Percentiles rank a stretch among this genome's conserved stretches.
phyloP scores from a whole-genome alignment of 2,113 vertebrate genomes.

The Microtus pennsylvanicus region DNA sequence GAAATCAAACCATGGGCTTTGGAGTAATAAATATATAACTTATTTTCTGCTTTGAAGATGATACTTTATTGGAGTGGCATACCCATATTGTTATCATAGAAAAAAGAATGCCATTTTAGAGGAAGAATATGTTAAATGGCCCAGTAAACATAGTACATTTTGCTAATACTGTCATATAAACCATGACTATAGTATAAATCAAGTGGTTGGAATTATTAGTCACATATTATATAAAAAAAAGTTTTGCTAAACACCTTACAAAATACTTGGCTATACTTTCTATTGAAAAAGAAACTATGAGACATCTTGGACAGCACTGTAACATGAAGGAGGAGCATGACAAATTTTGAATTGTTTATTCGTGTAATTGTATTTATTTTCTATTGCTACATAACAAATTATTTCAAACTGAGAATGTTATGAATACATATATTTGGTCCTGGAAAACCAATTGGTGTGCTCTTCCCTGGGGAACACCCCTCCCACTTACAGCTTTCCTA shows the following conservation, averaged over 20 bases:
- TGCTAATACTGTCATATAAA: conserved; percentile 52
- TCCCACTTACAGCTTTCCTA: not conserved
- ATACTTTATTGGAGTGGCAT: conserved; percentile 26
- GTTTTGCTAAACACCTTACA: conserved; percentile 4
- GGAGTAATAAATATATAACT: not conserved
- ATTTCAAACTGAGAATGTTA: not conserved
- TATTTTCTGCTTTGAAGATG: not conserved
- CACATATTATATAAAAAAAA: conserved; percentile 24
- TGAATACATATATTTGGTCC: not conserved
- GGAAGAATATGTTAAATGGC: not conserved
- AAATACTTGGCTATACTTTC: not conserved
- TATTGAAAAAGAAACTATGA: not conserved
- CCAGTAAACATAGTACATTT: conserved; percentile 35
- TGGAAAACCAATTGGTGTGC: not conserved
- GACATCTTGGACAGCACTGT: not conserved
- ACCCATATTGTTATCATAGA: not conserved
- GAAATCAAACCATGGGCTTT: conserved; percentile 25
- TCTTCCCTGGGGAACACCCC: not conserved
- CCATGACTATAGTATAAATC: conserved; percentile 9
- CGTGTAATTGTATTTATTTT: not conserved
- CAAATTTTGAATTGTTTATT: not conserved
- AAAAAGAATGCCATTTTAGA: conserved; percentile 6
- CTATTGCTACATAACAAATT: not conserved
- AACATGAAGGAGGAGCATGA: not conserved
- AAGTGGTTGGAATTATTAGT: conserved; percentile 1